Evolutionary conservation across 23 tunicate species (phyloP).

Genomic region (Trididemnum clinides): DNA sequence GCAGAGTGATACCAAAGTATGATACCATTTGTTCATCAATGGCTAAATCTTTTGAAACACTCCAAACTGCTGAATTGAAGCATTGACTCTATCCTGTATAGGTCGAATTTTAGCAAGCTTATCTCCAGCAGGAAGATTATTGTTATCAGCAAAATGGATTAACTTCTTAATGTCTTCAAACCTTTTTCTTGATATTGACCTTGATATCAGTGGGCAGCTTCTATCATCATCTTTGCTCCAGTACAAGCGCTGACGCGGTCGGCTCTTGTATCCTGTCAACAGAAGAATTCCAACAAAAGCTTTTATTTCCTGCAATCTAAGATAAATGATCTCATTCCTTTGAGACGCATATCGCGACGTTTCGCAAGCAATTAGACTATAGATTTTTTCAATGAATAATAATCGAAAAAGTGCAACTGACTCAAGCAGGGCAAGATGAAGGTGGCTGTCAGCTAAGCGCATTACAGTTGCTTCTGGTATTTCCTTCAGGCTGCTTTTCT

Average conservation of each 20-base stretch:
- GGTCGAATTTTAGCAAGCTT: slow-evolving; percentile 28
- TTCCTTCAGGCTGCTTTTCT: not conserved
- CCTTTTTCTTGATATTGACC: slow-evolving; percentile 17
- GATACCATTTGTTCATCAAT: slow-evolving; percentile 23
- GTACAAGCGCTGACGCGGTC: slow-evolving; percentile 27
- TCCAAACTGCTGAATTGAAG: slow-evolving; percentile 6
- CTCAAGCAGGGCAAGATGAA: slow-evolving; percentile 17
- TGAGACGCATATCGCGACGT: not conserved
- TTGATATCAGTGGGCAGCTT: not conserved
- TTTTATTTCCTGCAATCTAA: not conserved
- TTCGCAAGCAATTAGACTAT: not conserved
- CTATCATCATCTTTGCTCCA: slow-evolving; percentile 17
- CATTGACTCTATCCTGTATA: not conserved
- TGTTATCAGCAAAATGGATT: not conserved
- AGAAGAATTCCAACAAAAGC: not conserved
- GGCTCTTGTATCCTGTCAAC: slow-evolving; percentile 29
- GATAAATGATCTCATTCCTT: not conserved
- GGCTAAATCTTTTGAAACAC: too few species aligned
- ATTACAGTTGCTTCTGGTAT: not conserved
- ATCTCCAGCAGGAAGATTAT: slow-evolving; percentile 5
- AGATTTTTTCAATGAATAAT: slow-evolving; percentile 4
- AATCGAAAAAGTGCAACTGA: not conserved
- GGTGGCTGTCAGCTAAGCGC: not conserved
- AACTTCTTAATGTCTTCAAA: slow-evolving; percentile 10
- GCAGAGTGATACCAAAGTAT: slow-evolving; percentile 18